A percentile compares a stretch with the other conserved stretches of the same genome.
phyloP scores from a whole-genome alignment of 2,888 invertebrate genomes.

The Acanthoscelides obtectus region DNA sequence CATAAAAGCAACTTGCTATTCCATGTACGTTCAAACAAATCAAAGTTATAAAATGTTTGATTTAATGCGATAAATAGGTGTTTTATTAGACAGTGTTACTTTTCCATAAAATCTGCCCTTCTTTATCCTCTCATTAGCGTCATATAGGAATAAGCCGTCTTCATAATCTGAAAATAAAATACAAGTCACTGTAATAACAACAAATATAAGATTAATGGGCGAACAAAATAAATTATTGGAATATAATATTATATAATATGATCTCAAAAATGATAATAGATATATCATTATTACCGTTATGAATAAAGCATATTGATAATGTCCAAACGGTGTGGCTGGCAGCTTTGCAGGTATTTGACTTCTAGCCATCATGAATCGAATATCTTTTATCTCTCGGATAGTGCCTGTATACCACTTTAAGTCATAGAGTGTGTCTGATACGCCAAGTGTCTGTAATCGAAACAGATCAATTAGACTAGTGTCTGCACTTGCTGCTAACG shows the following conservation, averaged over 20 bases:
- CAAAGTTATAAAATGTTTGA: no score
- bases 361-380: background rate
- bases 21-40: no score
- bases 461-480: background rate
- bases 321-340: background rate
- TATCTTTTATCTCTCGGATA: background rate
- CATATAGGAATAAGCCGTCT: slow-evolving; percentile 1
- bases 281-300: background rate
- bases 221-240: no score
- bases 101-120: no score
- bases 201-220: no score
- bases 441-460: background rate
- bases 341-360: background rate
- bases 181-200: no score
- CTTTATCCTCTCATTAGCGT: background rate
- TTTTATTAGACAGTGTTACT: no score
- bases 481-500: no score
- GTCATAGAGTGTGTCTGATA: background rate
- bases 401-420: background rate
- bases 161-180: slow-evolving; percentile 1
- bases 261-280: no score
- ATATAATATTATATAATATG: no score
- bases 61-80: no score
- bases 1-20: no score
- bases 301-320: background rate